A percentile compares a stretch with the other conserved stretches of the same genome.
Conservation (phyloP, 2,113 vertebrate genomes). For the Epinephelus moara region DNA sequence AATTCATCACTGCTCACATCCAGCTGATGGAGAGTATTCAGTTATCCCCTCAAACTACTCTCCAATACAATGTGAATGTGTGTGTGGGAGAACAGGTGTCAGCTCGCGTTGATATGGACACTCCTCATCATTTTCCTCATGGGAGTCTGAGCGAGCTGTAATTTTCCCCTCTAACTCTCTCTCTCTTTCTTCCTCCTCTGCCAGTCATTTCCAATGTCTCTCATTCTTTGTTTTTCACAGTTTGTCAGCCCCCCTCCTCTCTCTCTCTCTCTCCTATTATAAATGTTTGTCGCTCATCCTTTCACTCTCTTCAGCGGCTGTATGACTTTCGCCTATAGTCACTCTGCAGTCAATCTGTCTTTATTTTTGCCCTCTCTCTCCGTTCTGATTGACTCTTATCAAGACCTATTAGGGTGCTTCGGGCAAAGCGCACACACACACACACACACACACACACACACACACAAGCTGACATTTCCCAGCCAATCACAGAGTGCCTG, state of each 20-base stretch:
- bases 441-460: conserved; percentile 30
- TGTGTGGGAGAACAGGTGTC: conserved; percentile 41
- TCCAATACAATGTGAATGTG: neutral
- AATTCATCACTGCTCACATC: neutral
- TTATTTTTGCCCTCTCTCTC: conserved; percentile 48
- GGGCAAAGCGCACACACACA: neutral
- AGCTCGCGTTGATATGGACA: conserved; percentile 44
- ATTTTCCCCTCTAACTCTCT: conserved; percentile 35
- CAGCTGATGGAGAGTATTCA: conserved; percentile 32
- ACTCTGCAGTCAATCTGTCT: conserved; percentile 56
- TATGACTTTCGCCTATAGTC: conserved; percentile 25
- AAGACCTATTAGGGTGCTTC: conserved; percentile 59
- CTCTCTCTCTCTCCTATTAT: conserved; percentile 1
- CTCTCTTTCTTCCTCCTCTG: neutral
- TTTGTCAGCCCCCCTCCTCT: neutral
- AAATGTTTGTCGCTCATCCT: neutral
- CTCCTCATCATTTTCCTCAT: conserved; percentile 61
- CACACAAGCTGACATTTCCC: neutral
- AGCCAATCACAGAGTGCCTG: conserved; percentile 46
- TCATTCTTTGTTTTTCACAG: neutral
- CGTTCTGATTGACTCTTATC: conserved; percentile 66
- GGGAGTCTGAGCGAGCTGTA: conserved; percentile 23
- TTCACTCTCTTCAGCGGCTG: conserved; percentile 20
- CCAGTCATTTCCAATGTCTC: conserved; percentile 1
- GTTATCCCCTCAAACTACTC: conserved; percentile 1